phyloP scores from a whole-genome alignment of 2,888 invertebrate species.

The Crioceris asparagi region DNA sequence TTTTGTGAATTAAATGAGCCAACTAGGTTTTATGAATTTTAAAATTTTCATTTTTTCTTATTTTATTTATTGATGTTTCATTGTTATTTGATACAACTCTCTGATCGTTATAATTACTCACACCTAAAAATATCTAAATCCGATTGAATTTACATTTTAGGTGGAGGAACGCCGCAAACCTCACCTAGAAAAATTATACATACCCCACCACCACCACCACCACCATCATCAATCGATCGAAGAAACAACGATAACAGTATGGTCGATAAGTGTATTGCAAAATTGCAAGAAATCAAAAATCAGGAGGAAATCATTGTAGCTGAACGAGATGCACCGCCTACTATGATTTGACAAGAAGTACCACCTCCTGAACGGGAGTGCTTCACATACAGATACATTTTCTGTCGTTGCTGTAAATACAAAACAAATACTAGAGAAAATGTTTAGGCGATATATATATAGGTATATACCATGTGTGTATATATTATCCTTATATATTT shows the following conservation, averaged over 20 bases:
- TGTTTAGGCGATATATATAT: conserved; percentile 27
- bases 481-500: too few relatives aligned
- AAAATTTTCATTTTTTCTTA: too few relatives aligned
- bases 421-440: conserved; percentile 34
- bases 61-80: too few relatives aligned
- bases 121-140: too few relatives aligned
- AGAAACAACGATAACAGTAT: conserved; percentile 19
- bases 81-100: too few relatives aligned
- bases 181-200: conserved; percentile 7
- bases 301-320: conserved; percentile 22
- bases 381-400: conserved; percentile 36
- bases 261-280: conserved; percentile 21
- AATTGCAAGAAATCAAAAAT: conserved; percentile 25
- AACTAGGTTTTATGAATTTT: too few relatives aligned
- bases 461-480: too few relatives aligned
- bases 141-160: background rate
- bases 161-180: conserved; percentile 3
- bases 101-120: conserved; percentile 8
- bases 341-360: conserved; percentile 36
- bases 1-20: too few relatives aligned
- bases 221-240: too few relatives aligned
- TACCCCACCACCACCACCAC: background rate
- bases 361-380: conserved; percentile 33
- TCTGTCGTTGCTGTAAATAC: conserved; percentile 40
- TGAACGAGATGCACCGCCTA: conserved; percentile 23